phyloP scores from a whole-genome alignment of 2,888 invertebrate species.

The Oligia fasciuncula region DNA sequence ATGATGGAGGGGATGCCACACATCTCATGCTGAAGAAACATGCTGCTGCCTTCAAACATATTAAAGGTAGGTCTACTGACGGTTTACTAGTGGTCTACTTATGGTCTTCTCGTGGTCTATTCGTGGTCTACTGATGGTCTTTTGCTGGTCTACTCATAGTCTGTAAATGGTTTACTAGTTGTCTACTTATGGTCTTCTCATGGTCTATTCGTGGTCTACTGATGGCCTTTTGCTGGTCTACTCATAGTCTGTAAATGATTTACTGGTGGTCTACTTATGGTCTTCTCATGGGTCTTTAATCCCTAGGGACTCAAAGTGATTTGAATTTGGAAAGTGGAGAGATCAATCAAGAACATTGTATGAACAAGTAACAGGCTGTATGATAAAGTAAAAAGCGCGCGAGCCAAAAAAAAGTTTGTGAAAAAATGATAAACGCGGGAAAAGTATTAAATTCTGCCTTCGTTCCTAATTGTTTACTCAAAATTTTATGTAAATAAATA shows the following conservation, averaged over 20 bases:
- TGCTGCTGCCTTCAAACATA: conserved; percentile 97
- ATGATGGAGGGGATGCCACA: conserved; percentile 99
- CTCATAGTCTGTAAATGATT: neutral
- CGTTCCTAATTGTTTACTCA: too few species aligned
- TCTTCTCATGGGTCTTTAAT: too few species aligned
- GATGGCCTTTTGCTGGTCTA: neutral
- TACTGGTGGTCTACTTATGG: neutral
- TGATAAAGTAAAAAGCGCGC: too few species aligned
- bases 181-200: neutral
- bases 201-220: neutral
- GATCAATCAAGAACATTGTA: too few species aligned
- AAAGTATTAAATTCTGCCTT: too few species aligned
- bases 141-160: neutral
- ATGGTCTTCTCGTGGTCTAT: neutral
- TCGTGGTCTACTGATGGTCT: neutral
- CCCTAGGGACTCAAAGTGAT: too few species aligned
- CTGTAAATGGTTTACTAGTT: too few species aligned
- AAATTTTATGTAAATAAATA: too few species aligned
- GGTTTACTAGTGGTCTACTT: neutral
- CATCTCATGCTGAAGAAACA: conserved; percentile 99
- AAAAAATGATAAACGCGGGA: too few species aligned
- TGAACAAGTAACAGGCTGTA: too few species aligned
- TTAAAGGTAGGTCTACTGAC: conserved; percentile 89
- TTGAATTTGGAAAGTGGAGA: too few species aligned
- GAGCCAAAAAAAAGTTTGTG: too few species aligned